A percentile compares a stretch with the other conserved stretches of the same genome.
Conservation (phyloP, 2,888 invertebrate genomes). For the Conomelus anceps region DNA sequence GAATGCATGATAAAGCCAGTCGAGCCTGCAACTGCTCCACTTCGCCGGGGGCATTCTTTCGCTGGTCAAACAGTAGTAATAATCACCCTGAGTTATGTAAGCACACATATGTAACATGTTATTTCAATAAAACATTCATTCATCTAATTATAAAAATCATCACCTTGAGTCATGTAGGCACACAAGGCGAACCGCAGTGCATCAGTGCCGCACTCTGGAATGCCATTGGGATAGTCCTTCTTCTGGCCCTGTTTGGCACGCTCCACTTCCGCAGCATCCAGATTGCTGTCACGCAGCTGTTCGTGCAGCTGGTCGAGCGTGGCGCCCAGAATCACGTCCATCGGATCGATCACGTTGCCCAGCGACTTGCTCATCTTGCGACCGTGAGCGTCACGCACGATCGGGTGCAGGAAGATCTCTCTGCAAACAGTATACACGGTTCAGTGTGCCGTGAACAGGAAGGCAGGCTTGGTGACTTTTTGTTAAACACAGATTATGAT, state of each 20-base stretch:
- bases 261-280: conserved; percentile 76
- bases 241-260: conserved; percentile 60
- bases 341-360: conserved; percentile 96
- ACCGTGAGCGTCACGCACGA: conserved; percentile 96
- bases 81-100: no score
- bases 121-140: neutral
- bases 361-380: conserved; percentile 98
- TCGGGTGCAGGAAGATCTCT: conserved; percentile 90
- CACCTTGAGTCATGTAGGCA: conserved; percentile 74
- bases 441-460: neutral
- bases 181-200: conserved; percentile 88
- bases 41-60: no score
- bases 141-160: neutral
- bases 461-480: neutral
- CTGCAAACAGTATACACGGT: conserved; percentile 42
- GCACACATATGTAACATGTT: no score
- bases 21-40: no score
- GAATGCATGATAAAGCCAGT: no score
- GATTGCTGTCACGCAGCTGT: conserved; percentile 67
- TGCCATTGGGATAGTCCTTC: conserved; percentile 70
- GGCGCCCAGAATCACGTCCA: conserved; percentile 88
- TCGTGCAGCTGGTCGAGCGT: conserved; percentile 70
- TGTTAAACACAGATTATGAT: no score
- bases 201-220: conserved; percentile 94
- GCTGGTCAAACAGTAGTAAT: no score